Conservation (phyloP, 2,888 invertebrate genomes). For the Caenorhabditis doughertyi region DNA sequence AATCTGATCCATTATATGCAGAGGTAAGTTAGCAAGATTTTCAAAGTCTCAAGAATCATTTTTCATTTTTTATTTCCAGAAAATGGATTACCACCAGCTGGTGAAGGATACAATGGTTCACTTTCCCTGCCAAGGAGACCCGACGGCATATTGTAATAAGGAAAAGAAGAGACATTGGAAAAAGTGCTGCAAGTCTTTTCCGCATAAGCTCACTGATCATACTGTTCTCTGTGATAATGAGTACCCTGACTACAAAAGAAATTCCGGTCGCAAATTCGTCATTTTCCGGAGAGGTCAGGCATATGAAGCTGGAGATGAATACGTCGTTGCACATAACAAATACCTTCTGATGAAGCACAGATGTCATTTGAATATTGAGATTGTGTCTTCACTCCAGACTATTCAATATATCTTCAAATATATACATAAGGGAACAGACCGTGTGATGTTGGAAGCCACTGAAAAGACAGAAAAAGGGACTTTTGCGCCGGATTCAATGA, state of each 20-base stretch:
- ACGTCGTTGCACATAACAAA: constrained; percentile 24
- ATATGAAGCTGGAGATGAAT: not conserved
- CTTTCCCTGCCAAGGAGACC: not conserved
- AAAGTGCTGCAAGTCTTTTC: not conserved
- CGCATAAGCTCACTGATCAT: not conserved
- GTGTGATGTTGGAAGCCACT: constrained; percentile 29
- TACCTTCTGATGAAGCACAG: constrained; percentile 4
- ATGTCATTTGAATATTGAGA: constrained; percentile 34
- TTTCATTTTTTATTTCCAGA: too few species aligned
- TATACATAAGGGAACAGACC: constrained; percentile 37
- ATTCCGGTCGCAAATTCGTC: not conserved
- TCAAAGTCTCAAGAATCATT: too few species aligned
- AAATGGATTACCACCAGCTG: not conserved
- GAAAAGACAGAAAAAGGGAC: too few species aligned
- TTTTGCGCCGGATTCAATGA: not conserved
- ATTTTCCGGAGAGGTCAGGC: too few species aligned
- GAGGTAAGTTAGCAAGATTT: too few species aligned
- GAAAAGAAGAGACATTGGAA: not conserved
- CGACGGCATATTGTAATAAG: not conserved
- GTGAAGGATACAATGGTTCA: not conserved
- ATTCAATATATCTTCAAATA: constrained; percentile 52
- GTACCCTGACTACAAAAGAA: constrained; percentile 7
- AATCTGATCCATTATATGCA: too few species aligned
- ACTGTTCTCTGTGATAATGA: not conserved
- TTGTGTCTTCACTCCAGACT: constrained; percentile 11